phyloP scores from a whole-genome alignment of 2,797 vertebrate species.

The Steatocranus sp. region DNA sequence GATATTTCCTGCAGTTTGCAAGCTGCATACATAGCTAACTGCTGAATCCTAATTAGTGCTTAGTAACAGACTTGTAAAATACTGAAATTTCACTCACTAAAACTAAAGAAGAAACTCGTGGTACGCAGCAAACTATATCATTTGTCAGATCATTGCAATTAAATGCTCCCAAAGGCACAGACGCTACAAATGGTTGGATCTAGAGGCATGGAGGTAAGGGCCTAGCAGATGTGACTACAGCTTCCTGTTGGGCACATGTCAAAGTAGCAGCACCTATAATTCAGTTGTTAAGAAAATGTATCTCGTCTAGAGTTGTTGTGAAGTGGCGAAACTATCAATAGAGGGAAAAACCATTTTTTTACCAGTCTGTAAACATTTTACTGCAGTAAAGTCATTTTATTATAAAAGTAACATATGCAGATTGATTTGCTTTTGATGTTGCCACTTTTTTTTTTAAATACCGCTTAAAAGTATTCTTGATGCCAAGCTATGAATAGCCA shows the following conservation, averaged over 20 bases:
- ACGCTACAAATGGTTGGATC: background rate
- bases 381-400: background rate
- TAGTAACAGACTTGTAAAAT: background rate
- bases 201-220: rapidly evolving
- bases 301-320: background rate
- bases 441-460: background rate
- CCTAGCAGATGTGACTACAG: rapidly evolving
- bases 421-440: background rate
- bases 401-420: background rate
- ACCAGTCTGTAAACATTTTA: background rate
- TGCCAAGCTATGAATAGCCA: background rate
- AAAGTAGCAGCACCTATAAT: background rate
- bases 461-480: background rate
- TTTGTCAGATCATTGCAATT: background rate
- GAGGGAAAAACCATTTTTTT: background rate
- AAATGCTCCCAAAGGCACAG: background rate
- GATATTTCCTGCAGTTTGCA: background rate
- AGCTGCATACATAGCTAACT: background rate
- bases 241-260: background rate
- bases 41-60: background rate
- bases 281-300: background rate
- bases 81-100: background rate
- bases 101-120: background rate
- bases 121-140: background rate
- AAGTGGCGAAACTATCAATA: background rate